Conservation (phyloP, 2,113 vertebrate species). For the Numenius arquata region DNA sequence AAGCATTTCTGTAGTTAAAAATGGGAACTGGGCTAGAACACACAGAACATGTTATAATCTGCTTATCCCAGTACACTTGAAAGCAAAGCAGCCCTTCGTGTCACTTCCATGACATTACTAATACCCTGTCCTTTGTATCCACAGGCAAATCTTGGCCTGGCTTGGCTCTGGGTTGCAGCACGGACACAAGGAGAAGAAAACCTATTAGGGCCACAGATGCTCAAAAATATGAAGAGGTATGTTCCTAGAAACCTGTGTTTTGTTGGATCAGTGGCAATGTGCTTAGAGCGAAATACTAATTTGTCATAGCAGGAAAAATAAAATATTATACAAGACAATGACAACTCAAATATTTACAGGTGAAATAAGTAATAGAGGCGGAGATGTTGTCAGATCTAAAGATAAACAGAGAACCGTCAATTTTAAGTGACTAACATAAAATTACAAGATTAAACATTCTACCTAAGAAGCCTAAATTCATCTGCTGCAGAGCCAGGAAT, state of each 20-base stretch:
- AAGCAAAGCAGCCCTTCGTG: background rate
- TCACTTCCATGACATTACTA: background rate
- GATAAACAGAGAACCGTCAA: conserved; percentile 25
- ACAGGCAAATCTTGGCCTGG: background rate
- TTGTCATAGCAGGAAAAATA: background rate
- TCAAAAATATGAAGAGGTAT: background rate
- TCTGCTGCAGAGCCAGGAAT: background rate
- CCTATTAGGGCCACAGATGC: background rate
- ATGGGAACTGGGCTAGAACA: background rate
- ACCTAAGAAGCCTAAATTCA: conserved; percentile 25
- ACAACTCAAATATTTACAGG: conserved; percentile 42
- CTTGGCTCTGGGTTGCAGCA: background rate
- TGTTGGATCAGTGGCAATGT: background rate
- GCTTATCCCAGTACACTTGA: background rate
- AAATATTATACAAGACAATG: background rate
- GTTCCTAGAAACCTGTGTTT: background rate
- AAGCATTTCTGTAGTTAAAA: conserved; percentile 10
- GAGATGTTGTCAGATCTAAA: conserved; percentile 14
- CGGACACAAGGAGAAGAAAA: background rate
- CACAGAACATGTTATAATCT: background rate
- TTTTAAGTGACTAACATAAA: conserved; percentile 25
- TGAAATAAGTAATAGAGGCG: conserved; percentile 8
- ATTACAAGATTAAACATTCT: conserved; percentile 11
- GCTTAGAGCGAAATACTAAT: background rate
- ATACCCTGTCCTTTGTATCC: background rate